Evolutionary conservation across 2,888 invertebrate genomes (phyloP), one percentile per base, ranked within the genome.

Genomic region (Endotricha flammealis): DNA sequence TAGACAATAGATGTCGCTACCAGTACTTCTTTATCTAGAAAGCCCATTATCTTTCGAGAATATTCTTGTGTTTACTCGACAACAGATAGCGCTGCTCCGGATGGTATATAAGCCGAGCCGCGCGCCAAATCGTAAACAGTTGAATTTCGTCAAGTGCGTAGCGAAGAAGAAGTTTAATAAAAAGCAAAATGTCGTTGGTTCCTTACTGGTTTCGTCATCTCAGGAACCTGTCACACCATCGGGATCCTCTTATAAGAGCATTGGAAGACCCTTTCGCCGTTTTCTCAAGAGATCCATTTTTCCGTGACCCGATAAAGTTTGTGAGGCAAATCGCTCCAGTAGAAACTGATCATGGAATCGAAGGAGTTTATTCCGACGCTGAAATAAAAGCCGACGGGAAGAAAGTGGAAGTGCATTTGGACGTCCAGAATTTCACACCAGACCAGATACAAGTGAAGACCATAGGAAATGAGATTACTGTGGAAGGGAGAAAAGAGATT

Each of bases 401-500:
- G 53, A 91, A 91, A 41, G 92, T 91, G 45, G 91, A 91, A 61
- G 91, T 93, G 6, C 90, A 90, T 46, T 73, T 94, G 53, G 94
- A 95, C 60, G 93, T 95, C 0, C 90, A 92, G 56, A 92, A 94
- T 52, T 95, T 94, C 57, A 80, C 88, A n/a, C 94, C 95, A 0
- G 90, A 91, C 9, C 95, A 95, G 69, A 90, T 95, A 22, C 87
- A 89, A 5, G 94, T 95, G 11, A 94, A 93, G 69, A 93, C 93
- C 0, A 87, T 92, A 0, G 94, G 93, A 4, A 90, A 91, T 46
- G 88, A 88, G 36, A 88, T 95, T 12, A 88, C 91, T 32, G 88
- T 93, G n/a, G 93, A 95, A 67, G 95, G 92, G 0, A 93, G 91
- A 62, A 95, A 93, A 60, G 93, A 93, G 55, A 91, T 94, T 44